Conservation (phyloP, 2,113 vertebrate genomes). For the Bothrops jararaca region DNA sequence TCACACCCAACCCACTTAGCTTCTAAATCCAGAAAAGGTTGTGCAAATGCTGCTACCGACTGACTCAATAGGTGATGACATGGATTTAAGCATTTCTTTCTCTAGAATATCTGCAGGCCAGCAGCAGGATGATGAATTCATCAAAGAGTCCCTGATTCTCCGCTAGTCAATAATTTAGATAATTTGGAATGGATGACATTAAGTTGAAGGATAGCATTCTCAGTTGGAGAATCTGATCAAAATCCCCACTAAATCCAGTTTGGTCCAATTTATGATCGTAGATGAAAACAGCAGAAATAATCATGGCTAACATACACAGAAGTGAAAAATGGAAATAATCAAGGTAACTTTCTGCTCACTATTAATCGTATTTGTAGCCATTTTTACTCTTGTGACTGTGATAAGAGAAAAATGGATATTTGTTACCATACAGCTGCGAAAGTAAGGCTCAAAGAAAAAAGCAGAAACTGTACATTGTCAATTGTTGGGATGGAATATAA, state of each 20-base stretch:
- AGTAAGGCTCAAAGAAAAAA: neutral
- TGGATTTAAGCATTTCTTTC: neutral
- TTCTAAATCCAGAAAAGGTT: neutral
- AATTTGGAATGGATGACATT: neutral
- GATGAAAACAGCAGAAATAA: neutral
- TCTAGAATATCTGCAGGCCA: neutral
- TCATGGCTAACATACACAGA: neutral
- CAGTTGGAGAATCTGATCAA: neutral
- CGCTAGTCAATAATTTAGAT: neutral
- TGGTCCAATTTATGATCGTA: neutral
- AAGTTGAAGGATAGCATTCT: rapidly evolving
- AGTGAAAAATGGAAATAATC: neutral
- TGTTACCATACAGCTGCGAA: neutral
- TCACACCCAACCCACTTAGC: neutral
- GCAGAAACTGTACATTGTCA: neutral
- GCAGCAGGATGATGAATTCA: neutral
- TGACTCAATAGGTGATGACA: neutral
- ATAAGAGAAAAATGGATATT: neutral
- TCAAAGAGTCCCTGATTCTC: neutral
- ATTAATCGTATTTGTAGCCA: neutral
- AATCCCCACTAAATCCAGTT: neutral
- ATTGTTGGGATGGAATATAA: neutral
- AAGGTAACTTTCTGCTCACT: neutral
- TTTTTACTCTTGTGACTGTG: neutral
- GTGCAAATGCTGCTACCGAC: neutral